A percentile compares a stretch with the other conserved stretches of the same genome.
Conservation (phyloP, 2,888 invertebrate species). For the Ophion ventricosus region DNA sequence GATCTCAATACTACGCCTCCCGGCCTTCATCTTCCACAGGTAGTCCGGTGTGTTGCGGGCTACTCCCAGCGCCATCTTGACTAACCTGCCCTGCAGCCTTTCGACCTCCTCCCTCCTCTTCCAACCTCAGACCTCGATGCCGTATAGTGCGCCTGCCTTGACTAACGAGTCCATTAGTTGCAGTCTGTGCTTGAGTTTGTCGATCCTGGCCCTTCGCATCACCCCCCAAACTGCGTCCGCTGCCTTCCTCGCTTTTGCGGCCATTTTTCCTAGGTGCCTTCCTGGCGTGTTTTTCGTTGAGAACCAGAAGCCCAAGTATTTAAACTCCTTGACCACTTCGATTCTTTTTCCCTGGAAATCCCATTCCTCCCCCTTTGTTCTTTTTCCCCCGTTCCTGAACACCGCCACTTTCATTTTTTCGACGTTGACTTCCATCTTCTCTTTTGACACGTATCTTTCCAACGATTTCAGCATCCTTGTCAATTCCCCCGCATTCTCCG, state of each 20-base stretch:
- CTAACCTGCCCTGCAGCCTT: slow-evolving; percentile 10
- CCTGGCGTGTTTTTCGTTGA: not conserved
- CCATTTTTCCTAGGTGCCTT: slow-evolving; percentile 28
- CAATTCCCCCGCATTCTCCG: slow-evolving; percentile 30
- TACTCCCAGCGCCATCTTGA: slow-evolving; percentile 31
- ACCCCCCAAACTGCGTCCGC: slow-evolving; percentile 53
- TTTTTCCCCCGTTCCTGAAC: slow-evolving; percentile 51
- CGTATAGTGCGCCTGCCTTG: slow-evolving; percentile 38
- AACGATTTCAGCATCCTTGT: slow-evolving; percentile 40
- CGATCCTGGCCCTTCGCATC: slow-evolving; percentile 24
- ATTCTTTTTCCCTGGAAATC: slow-evolving; percentile 22
- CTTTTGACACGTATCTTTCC: not conserved
- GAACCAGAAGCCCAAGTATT: slow-evolving; percentile 55
- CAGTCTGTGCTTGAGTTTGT: slow-evolving; percentile 1
- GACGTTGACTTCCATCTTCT: slow-evolving; percentile 48
- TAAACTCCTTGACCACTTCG: slow-evolving; percentile 52
- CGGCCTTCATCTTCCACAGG: not conserved
- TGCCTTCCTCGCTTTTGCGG: slow-evolving; percentile 42
- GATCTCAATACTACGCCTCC: not conserved
- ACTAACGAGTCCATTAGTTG: slow-evolving; percentile 5
- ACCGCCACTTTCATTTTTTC: slow-evolving; percentile 60
- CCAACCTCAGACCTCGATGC: slow-evolving; percentile 50
- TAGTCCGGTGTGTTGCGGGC: not conserved
- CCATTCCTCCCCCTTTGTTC: slow-evolving; percentile 35
- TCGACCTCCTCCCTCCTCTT: slow-evolving; percentile 12